A percentile compares a stretch with the other conserved stretches of the same genome.
Evolutionary conservation across 2,797 vertebrate genomes (phyloP).

Genomic region (Buphagus erythrorhynchus): DNA sequence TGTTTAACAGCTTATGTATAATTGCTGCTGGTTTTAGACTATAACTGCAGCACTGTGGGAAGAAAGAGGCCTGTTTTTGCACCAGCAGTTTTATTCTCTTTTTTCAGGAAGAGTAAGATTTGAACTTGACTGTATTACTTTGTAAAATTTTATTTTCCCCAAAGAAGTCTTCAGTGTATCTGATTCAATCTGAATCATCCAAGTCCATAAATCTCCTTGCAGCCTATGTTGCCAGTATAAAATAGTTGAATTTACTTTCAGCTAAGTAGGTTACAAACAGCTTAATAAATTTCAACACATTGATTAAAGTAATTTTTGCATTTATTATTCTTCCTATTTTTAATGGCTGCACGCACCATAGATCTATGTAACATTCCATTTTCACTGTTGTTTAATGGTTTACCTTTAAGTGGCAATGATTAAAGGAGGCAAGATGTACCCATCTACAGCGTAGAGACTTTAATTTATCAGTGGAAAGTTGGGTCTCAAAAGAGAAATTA

Average conservation of each 20-base stretch:
- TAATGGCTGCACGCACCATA: not conserved
- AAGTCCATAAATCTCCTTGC: not conserved
- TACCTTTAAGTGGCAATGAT: not conserved
- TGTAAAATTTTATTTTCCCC: not conserved
- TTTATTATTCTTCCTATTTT: not conserved
- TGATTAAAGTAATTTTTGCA: not conserved
- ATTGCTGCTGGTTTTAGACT: constrained; percentile 24
- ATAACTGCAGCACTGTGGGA: not conserved
- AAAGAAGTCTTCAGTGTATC: not conserved
- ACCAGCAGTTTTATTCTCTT: constrained; percentile 2
- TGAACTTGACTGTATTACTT: not conserved
- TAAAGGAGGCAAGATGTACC: not conserved
- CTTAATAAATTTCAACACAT: not conserved
- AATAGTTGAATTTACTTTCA: not conserved
- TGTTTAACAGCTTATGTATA: constrained; percentile 44
- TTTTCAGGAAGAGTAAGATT: not conserved
- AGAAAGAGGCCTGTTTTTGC: not conserved
- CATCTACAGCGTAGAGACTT: not conserved
- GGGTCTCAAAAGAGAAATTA: not conserved
- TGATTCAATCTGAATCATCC: not conserved
- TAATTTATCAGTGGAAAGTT: not conserved
- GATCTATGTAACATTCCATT: not conserved
- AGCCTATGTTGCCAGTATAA: not conserved
- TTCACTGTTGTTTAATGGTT: not conserved
- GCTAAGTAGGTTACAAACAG: not conserved